Evolutionary conservation across 1,140 invertebrate genomes (phyloP).

Genomic region (Paraescarpia echinospica): DNA sequence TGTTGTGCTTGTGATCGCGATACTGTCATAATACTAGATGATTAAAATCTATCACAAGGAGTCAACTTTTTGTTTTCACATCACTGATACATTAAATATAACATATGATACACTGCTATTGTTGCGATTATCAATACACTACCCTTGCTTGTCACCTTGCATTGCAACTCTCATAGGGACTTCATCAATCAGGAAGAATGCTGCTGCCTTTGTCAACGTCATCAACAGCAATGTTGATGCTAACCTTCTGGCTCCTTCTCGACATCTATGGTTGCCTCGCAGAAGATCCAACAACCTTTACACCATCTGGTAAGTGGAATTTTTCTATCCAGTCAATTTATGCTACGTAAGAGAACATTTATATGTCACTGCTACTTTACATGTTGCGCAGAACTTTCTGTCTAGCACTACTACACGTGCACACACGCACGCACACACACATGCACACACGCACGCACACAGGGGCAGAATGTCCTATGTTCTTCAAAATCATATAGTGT

Average conservation of each 20-base stretch:
- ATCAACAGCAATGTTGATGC: background rate
- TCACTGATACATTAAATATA: no score
- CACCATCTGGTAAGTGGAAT: background rate
- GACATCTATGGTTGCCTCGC: background rate
- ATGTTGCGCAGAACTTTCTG: background rate
- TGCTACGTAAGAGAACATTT: background rate
- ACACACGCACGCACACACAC: no score
- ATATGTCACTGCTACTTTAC: background rate
- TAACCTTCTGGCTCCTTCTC: background rate
- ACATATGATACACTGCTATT: background rate
- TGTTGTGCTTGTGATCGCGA: background rate
- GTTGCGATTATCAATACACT: background rate
- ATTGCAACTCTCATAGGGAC: background rate
- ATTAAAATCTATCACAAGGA: no score
- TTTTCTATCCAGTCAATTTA: background rate
- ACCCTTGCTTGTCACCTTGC: no score
- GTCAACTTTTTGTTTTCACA: no score
- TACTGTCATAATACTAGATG: background rate
- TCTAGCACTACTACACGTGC: background rate
- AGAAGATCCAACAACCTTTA: background rate
- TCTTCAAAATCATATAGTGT: no score
- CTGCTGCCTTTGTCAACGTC: background rate
- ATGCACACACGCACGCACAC: no score
- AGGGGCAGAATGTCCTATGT: no score
- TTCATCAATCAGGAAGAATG: background rate